These are phyloP conservation scores for Xenopus tropicalis DNA, from an alignment of 2,113 vertebrate genomes.

Conservation along the genomic window UCB_Xtro_10.0 CM004444.2:137415501-137416000, in stretches of 20 bases:
- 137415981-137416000: too few species aligned
- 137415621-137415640: slow-evolving; percentile 17
- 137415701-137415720: not conserved
- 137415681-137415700: not conserved
- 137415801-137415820: slow-evolving; percentile 28
- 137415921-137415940: slow-evolving; percentile 14
- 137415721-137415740: not conserved
- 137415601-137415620: too few species aligned
- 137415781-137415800: not conserved
- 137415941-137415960: slow-evolving; percentile 56
- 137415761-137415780: not conserved
- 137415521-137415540: too few species aligned
- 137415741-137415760: not conserved
- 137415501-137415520: too few species aligned
- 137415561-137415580: too few species aligned
- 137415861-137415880: slow-evolving; percentile 68
- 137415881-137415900: slow-evolving; percentile 64
- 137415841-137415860: slow-evolving; percentile 69
- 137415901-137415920: slow-evolving; percentile 38
- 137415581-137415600: too few species aligned
- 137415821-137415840: slow-evolving; percentile 55
- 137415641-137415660: slow-evolving; percentile 21
- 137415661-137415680: slow-evolving; percentile 22
- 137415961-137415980: rapidly evolving
- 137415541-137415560: too few species aligned